Evolutionary conservation across 2,113 vertebrate species (phyloP).

Genomic region (Sebastes schlegelii): DNA sequence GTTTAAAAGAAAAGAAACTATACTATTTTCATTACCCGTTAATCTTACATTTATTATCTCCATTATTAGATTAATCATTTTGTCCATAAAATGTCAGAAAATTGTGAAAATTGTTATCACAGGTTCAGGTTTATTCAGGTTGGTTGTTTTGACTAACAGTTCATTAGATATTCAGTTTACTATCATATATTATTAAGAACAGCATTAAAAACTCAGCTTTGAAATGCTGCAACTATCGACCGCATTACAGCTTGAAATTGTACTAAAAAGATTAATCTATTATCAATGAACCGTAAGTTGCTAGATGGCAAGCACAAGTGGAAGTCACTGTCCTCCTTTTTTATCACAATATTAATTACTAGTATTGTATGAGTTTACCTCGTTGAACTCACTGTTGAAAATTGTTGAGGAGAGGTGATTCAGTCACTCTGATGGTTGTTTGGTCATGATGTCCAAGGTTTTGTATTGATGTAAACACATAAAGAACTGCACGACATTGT

Average conservation of each 20-base stretch:
- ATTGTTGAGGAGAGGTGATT: neutral
- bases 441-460: conserved; percentile 7
- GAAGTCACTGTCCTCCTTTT: neutral
- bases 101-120: neutral
- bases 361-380: neutral
- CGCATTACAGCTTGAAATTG: neutral
- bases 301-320: neutral
- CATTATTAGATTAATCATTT: neutral
- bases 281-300: neutral
- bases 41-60: neutral
- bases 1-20: no score
- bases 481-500: neutral
- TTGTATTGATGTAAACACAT: neutral
- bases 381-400: conserved; percentile 12
- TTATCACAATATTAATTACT: no score
- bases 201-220: neutral
- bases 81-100: neutral
- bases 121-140: neutral
- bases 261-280: neutral
- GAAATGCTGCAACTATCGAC: neutral
- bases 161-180: neutral
- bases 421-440: conserved; percentile 3
- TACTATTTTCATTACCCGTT: neutral
- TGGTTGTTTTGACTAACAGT: neutral
- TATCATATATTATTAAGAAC: neutral